Evolutionary conservation across 2,797 vertebrate species (phyloP), one percentile per base, ranked within the genome.

Genomic region (Phylloscopus collybita): DNA sequence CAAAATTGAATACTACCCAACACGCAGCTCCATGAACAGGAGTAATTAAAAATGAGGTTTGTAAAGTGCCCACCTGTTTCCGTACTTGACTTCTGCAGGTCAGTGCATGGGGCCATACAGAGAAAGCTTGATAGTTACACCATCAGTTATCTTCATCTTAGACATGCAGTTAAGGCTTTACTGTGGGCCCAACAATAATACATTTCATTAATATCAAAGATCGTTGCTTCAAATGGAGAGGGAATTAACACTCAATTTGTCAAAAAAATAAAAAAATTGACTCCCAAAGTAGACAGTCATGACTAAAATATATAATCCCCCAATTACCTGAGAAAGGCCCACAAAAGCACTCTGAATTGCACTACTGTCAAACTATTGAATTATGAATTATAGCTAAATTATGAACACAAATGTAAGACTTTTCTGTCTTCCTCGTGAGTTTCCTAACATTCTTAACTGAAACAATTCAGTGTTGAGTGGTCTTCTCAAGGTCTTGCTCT

Each of bases 401-500:
- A 47, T 15, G 45, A 50, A 67, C 7, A 38, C 27, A 51, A n/a
- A 3, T 59, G 16, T 40, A 61, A 30, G 49, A 47, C 4, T 65
- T 21, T 70, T 42, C 10, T 26, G 4, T 7, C 30, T 25, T 69
- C 11, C 30, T 67, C 3, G 1, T 6, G 7, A 14, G 5, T 25
- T 61, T 80, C 40, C 10, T 16, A 34, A 59, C 12, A 6, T 34
- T 51, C 32, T 47, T 44, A 60, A 50, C 27, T 6, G 0, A 22
- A 64, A 34, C 10, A 54, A 16, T n/a, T 27, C 18, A 30, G 34
- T 2, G 0, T 0, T 3, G 22, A 60, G 19, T 1, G 3, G 29
- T 20, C 56, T 71, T n/a, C 45, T 65, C 9, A 22, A 13, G 21
- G 13, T 27, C 47, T 54, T 9, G 14, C 44, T 65, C 38, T 64